Percentiles rank a stretch among this genome's conserved stretches.
Evolutionary conservation across 2,113 vertebrate species (phyloP).

Genomic region (Rhabdornis inornatus): DNA sequence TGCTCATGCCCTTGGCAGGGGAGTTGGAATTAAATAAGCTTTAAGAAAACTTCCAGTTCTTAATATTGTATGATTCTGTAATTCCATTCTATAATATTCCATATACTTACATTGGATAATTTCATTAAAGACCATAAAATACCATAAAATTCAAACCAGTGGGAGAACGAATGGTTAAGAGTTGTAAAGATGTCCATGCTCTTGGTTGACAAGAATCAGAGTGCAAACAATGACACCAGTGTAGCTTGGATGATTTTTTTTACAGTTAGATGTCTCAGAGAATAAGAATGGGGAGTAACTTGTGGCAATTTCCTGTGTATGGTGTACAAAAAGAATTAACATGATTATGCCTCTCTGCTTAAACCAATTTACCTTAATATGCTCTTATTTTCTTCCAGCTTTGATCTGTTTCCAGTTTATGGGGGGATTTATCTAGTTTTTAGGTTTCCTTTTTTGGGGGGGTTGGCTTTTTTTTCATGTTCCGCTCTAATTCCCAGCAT

Average conservation of each 20-base stretch:
- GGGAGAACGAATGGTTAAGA: not conserved
- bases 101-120: not conserved
- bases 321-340: not conserved
- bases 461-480: no score
- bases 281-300: not conserved
- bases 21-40: not conserved
- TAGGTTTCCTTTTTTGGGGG: fast-evolving
- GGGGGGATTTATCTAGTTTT: not conserved
- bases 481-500: not conserved
- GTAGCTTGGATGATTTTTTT: not conserved
- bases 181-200: not conserved
- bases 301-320: not conserved
- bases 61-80: not conserved
- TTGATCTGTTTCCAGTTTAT: not conserved
- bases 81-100: not conserved
- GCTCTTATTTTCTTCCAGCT: not conserved
- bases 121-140: not conserved
- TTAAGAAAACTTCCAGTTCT: not conserved
- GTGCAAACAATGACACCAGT: not conserved
- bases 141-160: not conserved
- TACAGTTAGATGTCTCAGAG: not conserved
- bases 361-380: not conserved
- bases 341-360: not conserved
- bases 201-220: not conserved
- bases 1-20: not conserved